Evolutionary conservation across 2,888 invertebrate genomes (phyloP).

Genomic region (Stictocephala bisonia): DNA sequence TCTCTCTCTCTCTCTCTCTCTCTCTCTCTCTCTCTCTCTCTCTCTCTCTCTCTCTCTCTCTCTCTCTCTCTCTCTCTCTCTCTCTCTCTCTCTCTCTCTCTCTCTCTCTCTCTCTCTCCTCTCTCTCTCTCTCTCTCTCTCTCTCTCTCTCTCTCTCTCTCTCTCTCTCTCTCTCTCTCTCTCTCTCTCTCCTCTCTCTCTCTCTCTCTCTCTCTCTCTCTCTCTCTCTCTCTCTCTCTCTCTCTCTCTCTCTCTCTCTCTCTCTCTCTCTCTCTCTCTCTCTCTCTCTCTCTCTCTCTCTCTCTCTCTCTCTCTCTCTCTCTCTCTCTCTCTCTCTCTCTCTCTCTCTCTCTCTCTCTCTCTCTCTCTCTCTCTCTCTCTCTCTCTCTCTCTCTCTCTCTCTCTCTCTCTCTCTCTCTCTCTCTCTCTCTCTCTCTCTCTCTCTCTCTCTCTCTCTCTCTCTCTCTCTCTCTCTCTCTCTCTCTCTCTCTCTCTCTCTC

Average conservation of each 20-base stretch:
- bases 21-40: too few relatives aligned
- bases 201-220: conserved; percentile 13
- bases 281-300: background rate
- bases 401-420: background rate
- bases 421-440: background rate
- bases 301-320: background rate
- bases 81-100: background rate
- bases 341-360: background rate
- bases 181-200: conserved; percentile 13
- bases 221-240: conserved; percentile 8
- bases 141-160: conserved; percentile 13
- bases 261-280: background rate
- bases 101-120: background rate
- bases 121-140: background rate
- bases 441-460: background rate
- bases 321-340: background rate
- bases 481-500: conserved; percentile 13
- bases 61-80: too few relatives aligned
- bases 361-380: background rate
- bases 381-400: background rate
- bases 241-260: background rate
- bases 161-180: conserved; percentile 13
- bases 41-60: too few relatives aligned
- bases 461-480: background rate
- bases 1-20: too few relatives aligned